Percentiles rank a stretch among this genome's conserved stretches.
phyloP scores from a whole-genome alignment of 2,113 vertebrate genomes.

The Axis porcinus region DNA sequence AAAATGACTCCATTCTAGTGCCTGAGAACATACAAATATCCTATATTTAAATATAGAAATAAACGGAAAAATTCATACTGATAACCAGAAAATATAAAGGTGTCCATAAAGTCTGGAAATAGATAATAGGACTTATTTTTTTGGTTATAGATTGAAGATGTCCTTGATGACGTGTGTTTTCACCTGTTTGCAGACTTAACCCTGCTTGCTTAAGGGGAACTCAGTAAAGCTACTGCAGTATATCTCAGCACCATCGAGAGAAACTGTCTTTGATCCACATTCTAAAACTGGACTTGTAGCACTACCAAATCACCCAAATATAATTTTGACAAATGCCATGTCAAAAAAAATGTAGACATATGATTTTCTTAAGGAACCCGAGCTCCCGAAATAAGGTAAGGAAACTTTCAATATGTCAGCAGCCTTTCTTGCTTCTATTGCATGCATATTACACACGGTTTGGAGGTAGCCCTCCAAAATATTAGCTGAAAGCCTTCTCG shows the following conservation, averaged over 20 bases:
- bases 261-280: neutral
- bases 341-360: neutral
- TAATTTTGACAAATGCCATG: neutral
- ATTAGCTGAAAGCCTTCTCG: slow-evolving; percentile 84
- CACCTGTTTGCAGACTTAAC: neutral
- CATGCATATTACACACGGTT: slow-evolving; percentile 61
- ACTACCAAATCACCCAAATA: neutral
- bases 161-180: neutral
- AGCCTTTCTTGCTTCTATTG: slow-evolving; percentile 36
- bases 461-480: slow-evolving; percentile 83
- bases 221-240: rapidly evolving
- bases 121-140: neutral
- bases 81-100: neutral
- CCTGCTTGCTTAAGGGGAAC: neutral
- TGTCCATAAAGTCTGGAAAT: neutral
- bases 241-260: neutral
- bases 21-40: neutral
- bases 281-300: neutral
- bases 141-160: neutral
- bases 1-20: neutral
- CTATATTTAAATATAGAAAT: neutral
- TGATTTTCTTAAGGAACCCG: slow-evolving; percentile 23
- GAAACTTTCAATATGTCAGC: slow-evolving; percentile 10
- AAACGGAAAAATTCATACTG: neutral
- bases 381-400: neutral